Base-by-base conservation (phyloP, 2,888 invertebrate genomes). In the Dicroscelio sp. region DNA sequence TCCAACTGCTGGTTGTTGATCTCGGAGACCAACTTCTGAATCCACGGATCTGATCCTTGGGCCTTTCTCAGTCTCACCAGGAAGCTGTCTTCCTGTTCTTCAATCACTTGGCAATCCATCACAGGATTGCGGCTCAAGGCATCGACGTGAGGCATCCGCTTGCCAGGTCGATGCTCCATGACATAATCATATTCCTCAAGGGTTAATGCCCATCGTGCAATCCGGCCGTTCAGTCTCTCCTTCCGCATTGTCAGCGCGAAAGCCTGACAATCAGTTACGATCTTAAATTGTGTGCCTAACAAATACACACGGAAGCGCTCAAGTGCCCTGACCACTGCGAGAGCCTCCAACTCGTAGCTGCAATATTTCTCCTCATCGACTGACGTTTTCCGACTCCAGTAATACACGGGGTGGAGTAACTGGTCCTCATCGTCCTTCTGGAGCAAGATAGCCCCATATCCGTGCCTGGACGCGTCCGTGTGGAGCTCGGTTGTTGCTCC, bases 311-410 rank as follows among this genome's bases (percentile, higher is more conserved):
- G n/a, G 25, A 69, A 69, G 27, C 38, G 20, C 20, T 33, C 48
- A 43, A 71, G 27, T 2, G 71, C 71, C 27, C 25, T 33, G 4
- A 67, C 67, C 6, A 67, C 31, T 1, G 67, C 67, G 23, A 67
- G 17, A 1, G 38, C 67, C n/a, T 71, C 71, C 5, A 71, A 30
- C 27, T 71, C 71, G 71, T 71, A 71, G 48, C 71, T 71, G 17
- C 48, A 48, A 27, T 71, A 71, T 1, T 71, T 71, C 17, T 71
- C 43, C 17, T 71, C 71, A 14, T 23, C 71, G 2, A 27, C 17
- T 3, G 43, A 27, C 20, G 71, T 71, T 20, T 48, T 71, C 5
- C 48, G 2, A 30, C 71, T 71, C 27, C 27, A 23, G 8, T 71
- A 71, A 20, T 43, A 48, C 17, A 71, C 48, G 25, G 71, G 71